Evolutionary conservation across 2,113 vertebrate species (phyloP), one percentile per base, ranked within the genome.

Genomic region (Sporophila hypoxantha): DNA sequence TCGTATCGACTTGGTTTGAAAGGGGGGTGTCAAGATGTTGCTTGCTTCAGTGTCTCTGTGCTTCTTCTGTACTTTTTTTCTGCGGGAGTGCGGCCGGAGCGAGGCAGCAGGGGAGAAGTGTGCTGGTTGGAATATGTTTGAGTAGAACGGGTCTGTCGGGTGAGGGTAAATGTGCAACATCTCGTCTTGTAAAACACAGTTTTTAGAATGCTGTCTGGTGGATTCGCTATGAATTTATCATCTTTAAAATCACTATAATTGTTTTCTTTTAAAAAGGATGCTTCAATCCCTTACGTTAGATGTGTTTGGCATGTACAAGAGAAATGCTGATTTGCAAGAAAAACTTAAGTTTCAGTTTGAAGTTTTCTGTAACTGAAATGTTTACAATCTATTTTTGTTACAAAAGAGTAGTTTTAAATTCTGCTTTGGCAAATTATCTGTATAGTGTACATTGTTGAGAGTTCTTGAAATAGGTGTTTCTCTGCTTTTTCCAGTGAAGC

Each of bases 401-500:
- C 39, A 36, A 80, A 87, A 26, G 75, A 80, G 22, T 61, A 41
- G 20, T 5, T 83, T 82, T 83, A 34, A 64, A 41, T 86, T 65
- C 32, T 66, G 14, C 37, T 82, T 86, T 65, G 39, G 32, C 59
- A 88, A 53, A 71, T 78, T 55, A n/a, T 27, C 56, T 78, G 19
- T 60, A 5, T 23, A 18, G 57, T 17, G 15, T 64, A 30, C 1
- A 1, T 7, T 50, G 29, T 61, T 80, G 59, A 29, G 50, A 81
- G 37, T 78, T 92, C 37, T 90, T 81, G 81, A 75, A 94, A 83
- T 60, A 82, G 69, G 65, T 55, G 82, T 86, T 95, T 88, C 82
- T 88, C 60, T 87, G 32, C 80, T 94, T 75, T 91, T 96, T 95
- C 65, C 88, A 76, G 46, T 71, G 67, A 93, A 88, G 69, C 19